Percentiles rank a stretch among this genome's conserved stretches.
Conservation (phyloP, 2,797 vertebrate genomes). For the Hyperoplus lanceolatus region DNA sequence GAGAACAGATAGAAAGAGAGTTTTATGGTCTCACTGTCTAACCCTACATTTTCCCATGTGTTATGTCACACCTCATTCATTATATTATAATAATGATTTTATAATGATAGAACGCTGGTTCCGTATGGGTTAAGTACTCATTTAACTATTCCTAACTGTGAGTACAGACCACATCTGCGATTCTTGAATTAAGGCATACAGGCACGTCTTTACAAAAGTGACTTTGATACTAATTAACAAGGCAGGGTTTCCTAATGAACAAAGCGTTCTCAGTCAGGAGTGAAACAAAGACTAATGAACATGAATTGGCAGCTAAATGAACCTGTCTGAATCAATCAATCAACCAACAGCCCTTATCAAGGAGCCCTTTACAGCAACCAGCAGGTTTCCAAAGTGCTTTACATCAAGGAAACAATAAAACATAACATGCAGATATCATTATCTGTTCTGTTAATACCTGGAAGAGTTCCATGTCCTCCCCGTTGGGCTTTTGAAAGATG, state of each 20-base stretch:
- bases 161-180: slow-evolving; percentile 1
- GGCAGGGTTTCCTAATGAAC: neutral
- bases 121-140: too few species aligned
- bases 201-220: neutral
- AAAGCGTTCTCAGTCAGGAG: neutral
- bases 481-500: slow-evolving; percentile 84
- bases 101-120: too few species aligned
- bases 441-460: slow-evolving; percentile 70
- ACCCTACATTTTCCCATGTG: too few species aligned
- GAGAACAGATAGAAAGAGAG: too few species aligned
- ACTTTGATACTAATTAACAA: slow-evolving; percentile 9
- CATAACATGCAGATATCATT: neutral
- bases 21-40: too few species aligned
- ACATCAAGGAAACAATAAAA: too few species aligned
- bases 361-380: too few species aligned
- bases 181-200: neutral
- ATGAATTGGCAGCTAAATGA: slow-evolving; percentile 15
- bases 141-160: neutral
- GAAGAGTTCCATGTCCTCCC: slow-evolving; percentile 87
- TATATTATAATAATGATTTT: too few species aligned
- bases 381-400: too few species aligned
- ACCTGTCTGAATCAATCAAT: neutral
- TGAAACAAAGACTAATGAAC: neutral
- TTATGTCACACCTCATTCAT: too few species aligned
- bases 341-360: too few species aligned